Base-by-base conservation (phyloP, 2,113 vertebrate genomes). In the Triplophysa siluroides region DNA sequence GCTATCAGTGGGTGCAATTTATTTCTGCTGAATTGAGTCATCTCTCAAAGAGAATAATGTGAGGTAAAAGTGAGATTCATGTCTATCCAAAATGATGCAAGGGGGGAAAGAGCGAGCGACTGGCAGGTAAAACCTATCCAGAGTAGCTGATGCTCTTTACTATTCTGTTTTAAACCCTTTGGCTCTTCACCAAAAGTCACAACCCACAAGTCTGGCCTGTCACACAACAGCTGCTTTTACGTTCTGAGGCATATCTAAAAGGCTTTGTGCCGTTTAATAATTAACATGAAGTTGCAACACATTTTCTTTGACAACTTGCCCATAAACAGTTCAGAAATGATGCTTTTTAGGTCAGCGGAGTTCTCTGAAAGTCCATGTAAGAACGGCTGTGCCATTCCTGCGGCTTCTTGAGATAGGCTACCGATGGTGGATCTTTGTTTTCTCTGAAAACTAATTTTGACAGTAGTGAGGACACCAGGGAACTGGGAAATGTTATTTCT, bases 181-280 rank as follows among this genome's bases (percentile, higher is more conserved):
- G 89, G 88, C 88, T 38, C 67, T 47, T 86, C 78, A 83, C 89
- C 89, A 89, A 87, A 91, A 87, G 67, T 69, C 73, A 68, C 75
- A 41, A 75, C 85, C 88, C 64, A 70, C 85, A 62, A 85, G 77
- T 88, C 74, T 45, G 81, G 76, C 83, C 85, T 82, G 86, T 83
- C 90, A 83, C 89, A 83, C 86, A 85, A 81, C 91, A 90, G 91
- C 89, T 91, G 87, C 83, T 82, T 74, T 84, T 58, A 68, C 73
- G 83, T 83, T 78, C 69, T 86, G 78, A 83, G 45, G 64, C 69
- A 26, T 11, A 79, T 81, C 52, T 75, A 41, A 82, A 85, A 80
- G 81, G 78, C 79, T 60, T 26, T 24, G 54, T 85, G 68, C 76
- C 45, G 71, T 84, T 70, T 87, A 87, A 84, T 87, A 82, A 76